phyloP scores from a whole-genome alignment of 2,113 vertebrate species.

The Micronisus gabar region DNA sequence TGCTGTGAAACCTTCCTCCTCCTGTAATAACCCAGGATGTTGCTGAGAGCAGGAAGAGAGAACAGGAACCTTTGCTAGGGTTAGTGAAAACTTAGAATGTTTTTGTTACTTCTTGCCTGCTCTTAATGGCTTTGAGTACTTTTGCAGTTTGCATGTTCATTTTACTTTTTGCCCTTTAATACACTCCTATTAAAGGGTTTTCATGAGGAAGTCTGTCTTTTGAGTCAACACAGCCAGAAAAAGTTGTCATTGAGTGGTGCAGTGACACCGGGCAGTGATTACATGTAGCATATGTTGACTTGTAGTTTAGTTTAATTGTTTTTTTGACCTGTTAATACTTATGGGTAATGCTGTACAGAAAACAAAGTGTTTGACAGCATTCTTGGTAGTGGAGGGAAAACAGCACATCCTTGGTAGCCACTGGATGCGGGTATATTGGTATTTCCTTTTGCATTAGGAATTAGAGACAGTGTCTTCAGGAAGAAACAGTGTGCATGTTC shows the following conservation, averaged over 20 bases:
- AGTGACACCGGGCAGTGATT: not conserved
- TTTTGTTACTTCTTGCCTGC: not conserved
- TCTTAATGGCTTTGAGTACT: not conserved
- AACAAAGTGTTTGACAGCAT: too few relatives aligned
- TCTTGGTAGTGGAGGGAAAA: not conserved
- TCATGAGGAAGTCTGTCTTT: not conserved
- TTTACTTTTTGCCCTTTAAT: not conserved
- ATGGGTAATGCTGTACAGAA: not conserved
- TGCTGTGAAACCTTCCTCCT: not conserved
- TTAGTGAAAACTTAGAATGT: not conserved
- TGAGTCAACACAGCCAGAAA: not conserved
- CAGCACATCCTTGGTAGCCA: not conserved
- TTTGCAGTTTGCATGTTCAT: not conserved
- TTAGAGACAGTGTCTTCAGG: not conserved
- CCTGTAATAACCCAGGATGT: not conserved
- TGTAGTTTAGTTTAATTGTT: not conserved
- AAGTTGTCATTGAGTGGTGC: not conserved
- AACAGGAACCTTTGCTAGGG: not conserved
- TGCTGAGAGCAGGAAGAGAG: not conserved
- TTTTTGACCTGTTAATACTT: not conserved
- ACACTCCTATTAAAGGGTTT: not conserved
- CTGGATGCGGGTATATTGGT: rapidly evolving
- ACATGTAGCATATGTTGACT: rapidly evolving
- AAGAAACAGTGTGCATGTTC: not conserved
- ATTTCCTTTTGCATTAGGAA: not conserved